Evolutionary conservation across 2,888 invertebrate species (phyloP).

Genomic region (Hemithea aestivaria): DNA sequence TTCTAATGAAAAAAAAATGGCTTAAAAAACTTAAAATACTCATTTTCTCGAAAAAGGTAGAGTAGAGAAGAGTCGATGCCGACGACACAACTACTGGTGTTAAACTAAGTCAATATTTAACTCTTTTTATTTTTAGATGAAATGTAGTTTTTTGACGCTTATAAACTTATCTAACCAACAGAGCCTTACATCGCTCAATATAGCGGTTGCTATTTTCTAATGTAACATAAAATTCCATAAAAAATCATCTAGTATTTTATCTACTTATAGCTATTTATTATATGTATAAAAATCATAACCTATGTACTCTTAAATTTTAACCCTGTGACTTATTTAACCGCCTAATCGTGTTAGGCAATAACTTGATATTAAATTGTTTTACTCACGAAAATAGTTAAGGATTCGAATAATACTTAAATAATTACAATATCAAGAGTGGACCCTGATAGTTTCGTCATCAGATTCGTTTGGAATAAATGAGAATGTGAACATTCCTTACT

Average conservation of each 20-base stretch:
- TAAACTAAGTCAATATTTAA: slow-evolving; percentile 9
- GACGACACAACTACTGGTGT: too few relatives aligned
- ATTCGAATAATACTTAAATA: too few relatives aligned
- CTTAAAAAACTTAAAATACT: too few relatives aligned
- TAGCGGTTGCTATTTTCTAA: slow-evolving; percentile 19
- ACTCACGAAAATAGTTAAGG: too few relatives aligned
- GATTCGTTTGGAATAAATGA: too few relatives aligned
- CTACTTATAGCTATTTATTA: slow-evolving; percentile 5
- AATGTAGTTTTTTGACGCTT: slow-evolving; percentile 23
- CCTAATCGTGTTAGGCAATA: slow-evolving; percentile 3
- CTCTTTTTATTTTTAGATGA: slow-evolving; percentile 25
- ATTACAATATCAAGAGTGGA: too few relatives aligned
- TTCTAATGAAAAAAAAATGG: too few relatives aligned
- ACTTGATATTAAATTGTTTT: too few relatives aligned
- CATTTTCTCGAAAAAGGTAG: too few relatives aligned
- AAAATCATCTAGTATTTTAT: slow-evolving; percentile 7
- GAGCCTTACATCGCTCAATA: slow-evolving; percentile 25
- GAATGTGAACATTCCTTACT: too few relatives aligned
- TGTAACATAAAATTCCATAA: slow-evolving; percentile 9
- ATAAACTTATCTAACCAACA: slow-evolving; percentile 9
- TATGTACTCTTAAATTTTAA: slow-evolving; percentile 3
- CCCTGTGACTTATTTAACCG: slow-evolving; percentile 2
- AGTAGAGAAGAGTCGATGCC: too few relatives aligned
- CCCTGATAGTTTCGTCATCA: too few relatives aligned
- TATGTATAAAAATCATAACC: not conserved